Percentiles rank a stretch among this genome's conserved stretches.
phyloP scores from a whole-genome alignment of 2,888 invertebrate species.

The Drosophila macrospina region DNA sequence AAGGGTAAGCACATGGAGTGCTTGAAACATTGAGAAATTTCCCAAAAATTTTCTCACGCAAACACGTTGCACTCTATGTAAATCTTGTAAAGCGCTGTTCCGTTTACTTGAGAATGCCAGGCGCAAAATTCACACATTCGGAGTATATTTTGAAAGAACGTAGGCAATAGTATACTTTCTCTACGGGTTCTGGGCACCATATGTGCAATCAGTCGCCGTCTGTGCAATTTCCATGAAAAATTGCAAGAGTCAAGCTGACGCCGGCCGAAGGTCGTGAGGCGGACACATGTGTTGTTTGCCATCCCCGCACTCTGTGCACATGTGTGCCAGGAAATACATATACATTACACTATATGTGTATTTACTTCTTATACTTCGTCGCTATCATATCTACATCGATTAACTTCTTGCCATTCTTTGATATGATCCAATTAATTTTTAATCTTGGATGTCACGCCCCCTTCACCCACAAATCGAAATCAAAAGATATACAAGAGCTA shows the following conservation, averaged over 20 bases:
- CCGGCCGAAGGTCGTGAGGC: constrained; percentile 62
- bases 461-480: too few species aligned
- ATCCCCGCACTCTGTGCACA: constrained; percentile 2
- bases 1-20: constrained; percentile 11
- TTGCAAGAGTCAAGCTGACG: constrained; percentile 75
- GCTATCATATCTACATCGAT: constrained; percentile 28
- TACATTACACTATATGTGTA: neutral
- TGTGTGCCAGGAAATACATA: constrained; percentile 19
- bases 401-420: constrained; percentile 2
- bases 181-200: constrained; percentile 52
- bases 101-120: constrained; percentile 30
- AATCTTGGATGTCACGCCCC: too few species aligned
- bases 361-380: constrained; percentile 20
- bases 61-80: neutral
- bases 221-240: constrained; percentile 77
- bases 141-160: constrained; percentile 36
- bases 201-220: constrained; percentile 56
- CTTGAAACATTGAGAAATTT: constrained; percentile 33
- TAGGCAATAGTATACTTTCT: constrained; percentile 41
- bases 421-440: too few species aligned
- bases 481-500: too few species aligned
- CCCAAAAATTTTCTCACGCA: constrained; percentile 62
- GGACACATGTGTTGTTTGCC: constrained; percentile 44
- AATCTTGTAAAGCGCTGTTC: constrained; percentile 27
- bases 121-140: constrained; percentile 56